A percentile compares a stretch with the other conserved stretches of the same genome.
Evolutionary conservation across 2,113 vertebrate genomes (phyloP).

Genomic region (Sisor rabdophorus): DNA sequence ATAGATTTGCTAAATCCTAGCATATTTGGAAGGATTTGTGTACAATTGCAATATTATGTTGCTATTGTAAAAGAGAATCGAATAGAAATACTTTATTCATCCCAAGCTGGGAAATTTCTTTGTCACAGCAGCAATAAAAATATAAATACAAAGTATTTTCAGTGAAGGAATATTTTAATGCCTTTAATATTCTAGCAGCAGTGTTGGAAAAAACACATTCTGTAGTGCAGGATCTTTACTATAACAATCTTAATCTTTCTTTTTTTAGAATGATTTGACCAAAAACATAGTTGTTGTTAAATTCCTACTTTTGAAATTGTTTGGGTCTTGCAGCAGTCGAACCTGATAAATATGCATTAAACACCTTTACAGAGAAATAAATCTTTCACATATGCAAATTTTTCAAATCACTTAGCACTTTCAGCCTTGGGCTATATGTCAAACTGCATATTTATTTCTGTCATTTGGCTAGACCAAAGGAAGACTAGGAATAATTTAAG

Average conservation of each 20-base stretch:
- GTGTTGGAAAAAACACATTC: neutral
- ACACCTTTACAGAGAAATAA: conserved; percentile 52
- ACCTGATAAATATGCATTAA: conserved; percentile 62
- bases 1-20: no score
- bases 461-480: conserved; percentile 26
- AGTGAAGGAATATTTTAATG: neutral
- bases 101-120: no score
- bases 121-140: no score
- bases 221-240: no score
- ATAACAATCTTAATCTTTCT: no score
- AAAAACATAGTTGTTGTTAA: conserved; percentile 26
- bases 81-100: no score
- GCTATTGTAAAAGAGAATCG: no score
- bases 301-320: conserved; percentile 51
- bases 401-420: conserved; percentile 56
- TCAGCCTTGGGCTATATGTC: conserved; percentile 52
- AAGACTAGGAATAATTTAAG: conserved; percentile 22
- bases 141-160: no score
- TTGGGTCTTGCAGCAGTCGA: conserved; percentile 49
- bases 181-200: neutral
- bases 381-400: conserved; percentile 49
- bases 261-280: no score
- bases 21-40: no score
- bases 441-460: conserved; percentile 56
- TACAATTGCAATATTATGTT: no score